phyloP scores from a whole-genome alignment of 2,113 vertebrate species.

The Melanerpes aurifrons region DNA sequence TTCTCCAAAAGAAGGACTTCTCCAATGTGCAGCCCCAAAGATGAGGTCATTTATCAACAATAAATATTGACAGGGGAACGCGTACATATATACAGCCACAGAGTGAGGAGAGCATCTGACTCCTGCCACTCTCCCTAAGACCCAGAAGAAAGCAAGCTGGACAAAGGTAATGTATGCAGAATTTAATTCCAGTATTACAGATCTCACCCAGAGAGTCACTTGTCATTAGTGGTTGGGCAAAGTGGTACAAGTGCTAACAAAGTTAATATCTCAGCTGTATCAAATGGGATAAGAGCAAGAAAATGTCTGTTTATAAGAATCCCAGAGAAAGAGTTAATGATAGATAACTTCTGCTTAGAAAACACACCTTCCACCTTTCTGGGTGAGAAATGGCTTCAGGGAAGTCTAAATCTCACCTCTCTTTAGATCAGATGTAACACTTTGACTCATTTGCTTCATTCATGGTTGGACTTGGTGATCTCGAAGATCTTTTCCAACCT shows the following conservation, averaged over 20 bases:
- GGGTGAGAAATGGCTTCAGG: background rate
- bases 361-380: background rate
- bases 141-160: background rate
- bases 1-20: background rate
- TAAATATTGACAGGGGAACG: conserved; percentile 13
- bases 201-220: background rate
- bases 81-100: background rate
- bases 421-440: background rate
- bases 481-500: no score
- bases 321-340: background rate
- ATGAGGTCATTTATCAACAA: conserved; percentile 10
- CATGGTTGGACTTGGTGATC: no score
- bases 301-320: background rate
- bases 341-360: background rate
- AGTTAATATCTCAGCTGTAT: background rate
- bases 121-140: background rate
- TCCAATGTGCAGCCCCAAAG: background rate
- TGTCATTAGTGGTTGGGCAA: background rate
- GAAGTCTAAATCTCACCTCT: background rate
- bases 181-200: background rate
- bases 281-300: background rate
- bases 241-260: background rate
- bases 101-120: background rate
- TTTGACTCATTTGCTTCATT: background rate
- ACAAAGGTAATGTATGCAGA: conserved; percentile 20